phyloP scores from a whole-genome alignment of 2,888 invertebrate species.

The Cataglyphis rosenhaueri region DNA sequence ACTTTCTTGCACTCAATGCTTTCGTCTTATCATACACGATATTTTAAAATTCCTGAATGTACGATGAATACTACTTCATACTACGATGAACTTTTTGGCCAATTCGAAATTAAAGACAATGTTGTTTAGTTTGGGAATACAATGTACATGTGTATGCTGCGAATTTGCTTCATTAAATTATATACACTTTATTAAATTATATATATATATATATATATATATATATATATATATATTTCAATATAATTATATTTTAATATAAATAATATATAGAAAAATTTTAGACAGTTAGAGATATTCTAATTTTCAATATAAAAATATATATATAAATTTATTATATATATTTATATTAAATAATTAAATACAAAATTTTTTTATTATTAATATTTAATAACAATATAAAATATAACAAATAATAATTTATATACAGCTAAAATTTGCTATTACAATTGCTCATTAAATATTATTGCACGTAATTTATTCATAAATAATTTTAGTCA shows the following conservation, averaged over 20 bases:
- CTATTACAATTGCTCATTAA: background rate
- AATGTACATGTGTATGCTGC: too few relatives aligned
- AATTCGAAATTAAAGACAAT: background rate
- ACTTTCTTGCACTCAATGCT: conserved; percentile 9
- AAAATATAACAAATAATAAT: conserved; percentile 10
- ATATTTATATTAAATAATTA: background rate
- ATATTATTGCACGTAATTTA: background rate
- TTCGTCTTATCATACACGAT: background rate
- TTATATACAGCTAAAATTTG: background rate
- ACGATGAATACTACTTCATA: background rate
- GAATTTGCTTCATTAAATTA: background rate
- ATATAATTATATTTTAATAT: too few relatives aligned
- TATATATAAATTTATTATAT: background rate
- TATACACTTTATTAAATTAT: too few relatives aligned
- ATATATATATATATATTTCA: too few relatives aligned
- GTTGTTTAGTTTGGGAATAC: background rate
- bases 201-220: too few relatives aligned
- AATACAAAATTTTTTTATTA: background rate
- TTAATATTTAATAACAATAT: background rate
- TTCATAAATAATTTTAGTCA: conserved; percentile 12
- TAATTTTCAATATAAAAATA: background rate
- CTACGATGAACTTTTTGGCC: background rate
- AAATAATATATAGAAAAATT: too few relatives aligned
- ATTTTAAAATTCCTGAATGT: background rate
- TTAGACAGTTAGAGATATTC: too few relatives aligned